Percentiles rank a stretch among this genome's conserved stretches.
These are phyloP conservation scores for Catagonus wagneri DNA, from an alignment of 2,113 vertebrate genomes.

Conservation along the genomic window DNA sequence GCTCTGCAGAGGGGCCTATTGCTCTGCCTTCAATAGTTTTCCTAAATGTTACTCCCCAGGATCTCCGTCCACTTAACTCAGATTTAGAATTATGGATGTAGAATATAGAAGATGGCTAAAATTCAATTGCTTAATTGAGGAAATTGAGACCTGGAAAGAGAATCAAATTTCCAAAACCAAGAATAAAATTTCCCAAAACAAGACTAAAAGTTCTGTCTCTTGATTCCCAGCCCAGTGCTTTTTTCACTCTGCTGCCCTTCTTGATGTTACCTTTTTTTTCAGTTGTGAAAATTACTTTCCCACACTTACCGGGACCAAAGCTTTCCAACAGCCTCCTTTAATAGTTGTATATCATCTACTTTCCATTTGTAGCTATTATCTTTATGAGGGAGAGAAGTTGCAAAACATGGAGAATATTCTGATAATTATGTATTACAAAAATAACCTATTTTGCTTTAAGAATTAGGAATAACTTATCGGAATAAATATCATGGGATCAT, in stretches of 20 bases:
- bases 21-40: background rate
- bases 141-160: background rate
- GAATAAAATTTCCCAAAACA: background rate
- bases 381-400: background rate
- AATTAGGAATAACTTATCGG: slow-evolving; percentile 6
- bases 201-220: slow-evolving; percentile 27
- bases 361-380: background rate
- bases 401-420: slow-evolving; percentile 48
- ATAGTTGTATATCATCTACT: background rate
- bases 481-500: slow-evolving; percentile 34
- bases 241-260: slow-evolving; percentile 1
- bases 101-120: slow-evolving; percentile 27
- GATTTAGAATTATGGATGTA: slow-evolving; percentile 32
- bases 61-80: background rate
- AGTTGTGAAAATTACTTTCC: slow-evolving; percentile 54
- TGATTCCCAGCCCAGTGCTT: background rate
- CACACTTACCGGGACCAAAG: slow-evolving; percentile 5
- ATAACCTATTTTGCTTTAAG: slow-evolving; percentile 39
- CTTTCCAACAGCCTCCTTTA: slow-evolving; percentile 44
- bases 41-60: background rate
- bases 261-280: background rate
- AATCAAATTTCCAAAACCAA: slow-evolving; percentile 20
- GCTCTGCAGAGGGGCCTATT: background rate
- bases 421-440: background rate
- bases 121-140: background rate